Percentiles rank a stretch among this genome's conserved stretches.
phyloP scores from a whole-genome alignment of 2,113 vertebrate species.

The Strix aluco region DNA sequence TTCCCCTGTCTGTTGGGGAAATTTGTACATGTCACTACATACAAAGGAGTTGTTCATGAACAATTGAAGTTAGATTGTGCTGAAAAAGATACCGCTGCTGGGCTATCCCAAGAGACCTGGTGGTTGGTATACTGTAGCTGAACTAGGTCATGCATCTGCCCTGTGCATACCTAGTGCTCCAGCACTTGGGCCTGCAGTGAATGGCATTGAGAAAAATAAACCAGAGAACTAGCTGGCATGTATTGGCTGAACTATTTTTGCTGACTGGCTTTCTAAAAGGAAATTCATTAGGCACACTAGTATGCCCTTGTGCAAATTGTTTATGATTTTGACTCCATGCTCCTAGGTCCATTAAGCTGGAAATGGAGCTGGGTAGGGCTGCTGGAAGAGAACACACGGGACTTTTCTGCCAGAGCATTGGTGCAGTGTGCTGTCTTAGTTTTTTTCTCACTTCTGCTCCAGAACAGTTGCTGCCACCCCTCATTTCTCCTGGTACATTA shows the following conservation, averaged over 20 bases:
- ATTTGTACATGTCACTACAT: neutral
- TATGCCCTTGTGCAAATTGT: neutral
- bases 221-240: neutral
- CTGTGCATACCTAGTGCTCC: fast-evolving
- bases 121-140: neutral
- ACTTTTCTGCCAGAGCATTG: neutral
- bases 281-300: neutral
- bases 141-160: neutral
- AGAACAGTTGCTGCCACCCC: neutral
- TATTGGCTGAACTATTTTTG: neutral
- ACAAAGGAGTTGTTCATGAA: fast-evolving
- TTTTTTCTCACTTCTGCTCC: slow-evolving; percentile 6
- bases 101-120: neutral
- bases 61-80: neutral
- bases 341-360: neutral
- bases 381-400: neutral
- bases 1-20: neutral
- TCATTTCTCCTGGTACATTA: slow-evolving; percentile 16
- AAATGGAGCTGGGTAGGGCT: neutral
- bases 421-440: neutral
- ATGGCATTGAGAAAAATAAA: neutral
- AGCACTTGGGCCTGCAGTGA: neutral
- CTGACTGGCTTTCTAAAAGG: neutral
- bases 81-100: neutral
- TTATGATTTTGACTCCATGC: neutral